Base-by-base conservation (phyloP, 1,140 invertebrate genomes). In the Spodoptera litura region DNA sequence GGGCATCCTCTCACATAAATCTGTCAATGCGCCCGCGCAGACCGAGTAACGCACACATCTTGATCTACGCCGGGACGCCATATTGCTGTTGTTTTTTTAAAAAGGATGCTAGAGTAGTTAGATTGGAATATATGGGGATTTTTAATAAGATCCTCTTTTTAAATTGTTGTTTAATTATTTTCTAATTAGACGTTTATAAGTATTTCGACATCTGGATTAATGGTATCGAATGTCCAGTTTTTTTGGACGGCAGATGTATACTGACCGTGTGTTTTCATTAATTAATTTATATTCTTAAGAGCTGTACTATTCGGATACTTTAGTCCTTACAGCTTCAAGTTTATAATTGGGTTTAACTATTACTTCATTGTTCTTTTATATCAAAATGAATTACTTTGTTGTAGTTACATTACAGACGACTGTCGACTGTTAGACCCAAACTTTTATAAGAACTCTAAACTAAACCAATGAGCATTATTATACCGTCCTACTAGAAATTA, bases 41-140 rank as follows among this genome's bases (percentile, higher is more conserved):
- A 1, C 44, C 61, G 61, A 81, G 89, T 90, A 92, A 88, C 85
- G 88, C 90, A 91, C 86, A 88, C 88, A 88, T 92, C 89, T 88
- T 87, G 90, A 91, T 91, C 85, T 83, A 74, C 61, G 62, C 71
- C 81, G 83, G 83, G 87, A 75, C 51, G 64, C 55, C 81, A 53
- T 59, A 82, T 84, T 59, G 2, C 2, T 8, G 59, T 75, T 74
- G 10, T 74, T 59, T 73, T 73, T 71, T 62, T 44, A 52, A 56
- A 56, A 56, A 56, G 25, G 52, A 53, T 72, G 55, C 15, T 9
- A 8, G 56, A 62, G 12, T 31, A 62, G 56, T 74, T 59, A 52
- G 56, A 61, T 20, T 59, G 9, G 44, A 62, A 62, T 74, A 51
- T 49, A 74, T 61, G 44, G 58, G 58, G 9, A 51, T 72, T 61